phyloP scores from a whole-genome alignment of 2,113 vertebrate species.

The Paramisgurnus dabryanus region DNA sequence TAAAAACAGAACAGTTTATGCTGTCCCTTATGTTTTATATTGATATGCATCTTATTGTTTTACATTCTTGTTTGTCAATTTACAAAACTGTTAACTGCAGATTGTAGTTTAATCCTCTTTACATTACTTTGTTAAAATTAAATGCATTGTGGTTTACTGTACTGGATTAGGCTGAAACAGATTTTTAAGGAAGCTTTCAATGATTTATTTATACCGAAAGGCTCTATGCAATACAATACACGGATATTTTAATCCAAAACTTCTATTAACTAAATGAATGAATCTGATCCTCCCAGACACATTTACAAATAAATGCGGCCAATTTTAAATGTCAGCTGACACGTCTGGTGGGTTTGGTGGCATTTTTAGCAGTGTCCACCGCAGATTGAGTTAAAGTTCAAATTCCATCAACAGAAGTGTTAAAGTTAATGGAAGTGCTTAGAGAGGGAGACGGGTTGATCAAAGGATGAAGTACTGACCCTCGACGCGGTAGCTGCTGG shows the following conservation, averaged over 20 bases:
- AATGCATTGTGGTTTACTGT: too few species aligned
- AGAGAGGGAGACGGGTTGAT: slow-evolving; percentile 36
- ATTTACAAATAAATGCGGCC: slow-evolving; percentile 11
- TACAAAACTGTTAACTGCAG: too few species aligned
- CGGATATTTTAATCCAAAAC: not conserved
- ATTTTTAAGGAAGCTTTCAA: not conserved
- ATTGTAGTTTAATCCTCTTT: too few species aligned
- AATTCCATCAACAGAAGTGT: not conserved
- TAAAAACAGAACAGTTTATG: not conserved
- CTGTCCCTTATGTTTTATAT: not conserved
- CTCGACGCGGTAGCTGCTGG: slow-evolving; percentile 83
- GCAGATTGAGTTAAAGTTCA: slow-evolving; percentile 13
- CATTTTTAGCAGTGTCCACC: slow-evolving; percentile 12
- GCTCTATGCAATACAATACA: not conserved
- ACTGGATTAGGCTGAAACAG: too few species aligned
- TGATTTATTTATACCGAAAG: not conserved
- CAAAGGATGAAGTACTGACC: slow-evolving; percentile 73
- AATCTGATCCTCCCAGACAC: not conserved
- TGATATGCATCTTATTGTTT: not conserved
- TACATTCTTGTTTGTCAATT: not conserved
- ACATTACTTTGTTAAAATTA: too few species aligned
- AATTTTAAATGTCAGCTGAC: slow-evolving; percentile 29
- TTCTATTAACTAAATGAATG: not conserved
- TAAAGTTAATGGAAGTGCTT: not conserved
- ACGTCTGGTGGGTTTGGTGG: not conserved